A percentile compares a stretch with the other conserved stretches of the same genome.
Evolutionary conservation across 2,888 invertebrate species (phyloP).

Genomic region (Magallana nippona): DNA sequence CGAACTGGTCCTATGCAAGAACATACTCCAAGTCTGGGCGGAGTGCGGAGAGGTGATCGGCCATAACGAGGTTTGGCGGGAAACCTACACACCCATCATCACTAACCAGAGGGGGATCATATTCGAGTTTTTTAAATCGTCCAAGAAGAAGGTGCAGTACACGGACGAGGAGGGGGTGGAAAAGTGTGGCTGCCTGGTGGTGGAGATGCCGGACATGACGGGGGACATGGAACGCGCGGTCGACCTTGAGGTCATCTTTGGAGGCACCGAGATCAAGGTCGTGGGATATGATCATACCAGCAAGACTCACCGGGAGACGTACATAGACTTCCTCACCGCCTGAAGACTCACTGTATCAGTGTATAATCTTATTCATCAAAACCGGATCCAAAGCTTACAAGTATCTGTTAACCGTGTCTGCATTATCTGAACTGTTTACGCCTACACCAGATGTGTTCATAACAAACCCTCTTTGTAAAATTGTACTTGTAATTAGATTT

Average conservation of each 20-base stretch:
- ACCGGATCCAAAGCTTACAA: not conserved
- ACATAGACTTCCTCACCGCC: constrained; percentile 71
- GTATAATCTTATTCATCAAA: not conserved
- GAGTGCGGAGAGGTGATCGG: constrained; percentile 74
- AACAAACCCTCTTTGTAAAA: not conserved
- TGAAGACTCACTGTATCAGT: not conserved
- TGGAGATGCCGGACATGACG: constrained; percentile 75
- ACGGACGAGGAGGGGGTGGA: constrained; percentile 73
- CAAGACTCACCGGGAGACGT: constrained; percentile 70
- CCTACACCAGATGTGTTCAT: constrained; percentile 16
- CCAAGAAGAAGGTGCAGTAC: constrained; percentile 68
- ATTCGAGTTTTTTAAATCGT: constrained; percentile 74
- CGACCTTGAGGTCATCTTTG: constrained; percentile 75
- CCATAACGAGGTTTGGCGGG: constrained; percentile 75
- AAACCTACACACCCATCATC: constrained; percentile 76
- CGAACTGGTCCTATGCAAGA: constrained; percentile 71
- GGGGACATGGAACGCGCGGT: constrained; percentile 74
- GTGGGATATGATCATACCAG: constrained; percentile 75
- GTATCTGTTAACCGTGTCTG: not conserved
- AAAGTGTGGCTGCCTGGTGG: constrained; percentile 74
- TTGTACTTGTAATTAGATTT: too few relatives aligned
- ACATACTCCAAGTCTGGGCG: constrained; percentile 73
- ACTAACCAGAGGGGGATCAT: constrained; percentile 75
- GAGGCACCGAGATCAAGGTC: constrained; percentile 75
- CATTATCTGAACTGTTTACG: not conserved